A percentile compares a stretch with the other conserved stretches of the same genome.
Evolutionary conservation across 2,888 invertebrate species (phyloP).

Genomic region (Dichetophora obliterata): DNA sequence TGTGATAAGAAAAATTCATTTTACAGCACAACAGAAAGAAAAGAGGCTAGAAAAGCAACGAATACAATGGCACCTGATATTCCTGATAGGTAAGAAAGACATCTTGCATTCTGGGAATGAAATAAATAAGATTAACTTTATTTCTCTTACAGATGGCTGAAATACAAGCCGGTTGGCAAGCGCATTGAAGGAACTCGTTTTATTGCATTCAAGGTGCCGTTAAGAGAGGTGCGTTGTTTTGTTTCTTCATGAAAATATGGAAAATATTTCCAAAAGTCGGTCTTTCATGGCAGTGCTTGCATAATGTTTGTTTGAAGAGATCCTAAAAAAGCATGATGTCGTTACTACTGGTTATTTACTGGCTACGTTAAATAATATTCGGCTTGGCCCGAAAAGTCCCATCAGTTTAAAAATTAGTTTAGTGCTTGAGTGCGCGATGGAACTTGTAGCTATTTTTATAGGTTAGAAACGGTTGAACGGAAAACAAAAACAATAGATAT

Average conservation of each 20-base stretch:
- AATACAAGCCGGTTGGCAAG: conserved; percentile 70
- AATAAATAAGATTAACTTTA: background rate
- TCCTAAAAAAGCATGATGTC: no score
- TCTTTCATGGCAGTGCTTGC: no score
- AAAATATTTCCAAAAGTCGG: no score
- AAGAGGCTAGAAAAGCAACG: background rate
- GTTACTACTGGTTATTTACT: no score
- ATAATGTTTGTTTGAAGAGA: no score
- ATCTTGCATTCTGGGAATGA: background rate
- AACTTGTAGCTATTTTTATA: no score
- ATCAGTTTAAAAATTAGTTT: no score
- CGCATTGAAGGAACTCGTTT: conserved; percentile 72
- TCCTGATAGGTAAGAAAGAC: conserved; percentile 54
- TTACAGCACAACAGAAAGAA: background rate
- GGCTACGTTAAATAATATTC: no score
- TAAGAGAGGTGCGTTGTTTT: conserved; percentile 68
- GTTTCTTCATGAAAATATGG: background rate
- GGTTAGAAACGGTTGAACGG: no score
- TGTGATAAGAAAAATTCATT: background rate
- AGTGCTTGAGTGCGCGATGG: no score
- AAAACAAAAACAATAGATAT: no score
- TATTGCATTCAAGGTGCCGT: conserved; percentile 74
- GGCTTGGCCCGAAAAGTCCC: no score
- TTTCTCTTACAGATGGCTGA: conserved; percentile 65
- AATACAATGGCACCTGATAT: conserved; percentile 48